phyloP scores from a whole-genome alignment of 2,888 invertebrate genomes.

The Drosophila austrosaltans region DNA sequence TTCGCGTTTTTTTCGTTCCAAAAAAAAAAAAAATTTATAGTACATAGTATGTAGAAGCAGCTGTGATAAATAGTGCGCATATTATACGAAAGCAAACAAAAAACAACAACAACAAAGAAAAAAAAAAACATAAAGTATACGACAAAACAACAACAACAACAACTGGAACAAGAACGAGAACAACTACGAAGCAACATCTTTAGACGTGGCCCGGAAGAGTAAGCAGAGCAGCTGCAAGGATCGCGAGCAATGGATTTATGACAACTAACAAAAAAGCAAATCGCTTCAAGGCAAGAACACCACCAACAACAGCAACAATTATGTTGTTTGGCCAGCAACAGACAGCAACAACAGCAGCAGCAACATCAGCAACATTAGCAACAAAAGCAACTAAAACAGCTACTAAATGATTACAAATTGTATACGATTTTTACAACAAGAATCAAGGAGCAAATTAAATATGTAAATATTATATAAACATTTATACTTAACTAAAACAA shows the following conservation, averaged over 20 bases:
- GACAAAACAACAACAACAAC: constrained; percentile 46
- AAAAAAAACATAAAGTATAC: constrained; percentile 67
- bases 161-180: constrained; percentile 25
- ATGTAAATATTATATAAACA: constrained; percentile 74
- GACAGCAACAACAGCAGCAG: constrained; percentile 30
- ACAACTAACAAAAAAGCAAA: constrained; percentile 44
- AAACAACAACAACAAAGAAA: constrained; percentile 19
- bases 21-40: constrained; percentile 20
- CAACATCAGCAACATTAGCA: constrained; percentile 26
- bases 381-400: constrained; percentile 45
- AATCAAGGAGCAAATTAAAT: constrained; percentile 52
- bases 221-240: constrained; percentile 24
- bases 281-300: constrained; percentile 18
- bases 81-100: constrained; percentile 70
- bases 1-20: constrained; percentile 4
- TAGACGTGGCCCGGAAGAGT: constrained; percentile 18
- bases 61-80: constrained; percentile 80
- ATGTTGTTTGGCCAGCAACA: constrained; percentile 50
- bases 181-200: constrained; percentile 9
- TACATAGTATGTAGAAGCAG: constrained; percentile 77
- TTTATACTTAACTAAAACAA: constrained; percentile 41
- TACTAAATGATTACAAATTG: constrained; percentile 64
- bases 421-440: constrained; percentile 79
- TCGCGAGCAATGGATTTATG: constrained; percentile 64
- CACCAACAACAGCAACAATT: constrained; percentile 34